Conservation (phyloP, 2,113 vertebrate species). For the Perca fluviatilis region DNA sequence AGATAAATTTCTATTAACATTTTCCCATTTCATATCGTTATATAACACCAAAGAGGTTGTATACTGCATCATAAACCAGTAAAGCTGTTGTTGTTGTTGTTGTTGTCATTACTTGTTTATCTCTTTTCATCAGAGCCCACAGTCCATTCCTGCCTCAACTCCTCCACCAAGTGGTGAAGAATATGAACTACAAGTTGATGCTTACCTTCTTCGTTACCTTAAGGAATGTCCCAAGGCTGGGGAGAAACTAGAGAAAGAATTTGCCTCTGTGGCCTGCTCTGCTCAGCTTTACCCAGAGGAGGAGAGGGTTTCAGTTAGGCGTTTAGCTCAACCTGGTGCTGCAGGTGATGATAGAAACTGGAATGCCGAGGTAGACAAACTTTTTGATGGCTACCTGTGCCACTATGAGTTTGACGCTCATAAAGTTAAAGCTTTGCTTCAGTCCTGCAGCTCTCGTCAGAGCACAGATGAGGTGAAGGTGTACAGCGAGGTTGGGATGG, state of each 20-base stretch:
- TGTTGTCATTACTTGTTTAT: not conserved
- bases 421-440: conserved; percentile 46
- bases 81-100: not conserved
- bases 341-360: conserved; percentile 1
- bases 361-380: conserved; percentile 24
- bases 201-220: conserved; percentile 48
- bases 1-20: not conserved
- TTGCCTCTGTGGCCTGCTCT: conserved; percentile 4
- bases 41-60: not conserved
- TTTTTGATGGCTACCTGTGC: conserved; percentile 29
- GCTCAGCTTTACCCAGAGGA: conserved; percentile 48
- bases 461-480: conserved; percentile 29
- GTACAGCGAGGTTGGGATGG: conserved; percentile 1
- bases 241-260: conserved; percentile 18
- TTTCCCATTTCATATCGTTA: not conserved
- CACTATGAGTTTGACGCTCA: conserved; percentile 26
- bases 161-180: conserved; percentile 26
- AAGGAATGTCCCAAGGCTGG: conserved; percentile 33
- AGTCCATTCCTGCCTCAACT: not conserved
- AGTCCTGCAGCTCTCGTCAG: not conserved
- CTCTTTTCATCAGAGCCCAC: conserved; percentile 28
- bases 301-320: not conserved
- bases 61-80: not conserved
- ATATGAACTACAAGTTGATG: conserved; percentile 10
- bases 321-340: not conserved